A percentile compares a stretch with the other conserved stretches of the same genome.
phyloP scores from a whole-genome alignment of 2,797 vertebrate genomes.

The Huso huso region DNA sequence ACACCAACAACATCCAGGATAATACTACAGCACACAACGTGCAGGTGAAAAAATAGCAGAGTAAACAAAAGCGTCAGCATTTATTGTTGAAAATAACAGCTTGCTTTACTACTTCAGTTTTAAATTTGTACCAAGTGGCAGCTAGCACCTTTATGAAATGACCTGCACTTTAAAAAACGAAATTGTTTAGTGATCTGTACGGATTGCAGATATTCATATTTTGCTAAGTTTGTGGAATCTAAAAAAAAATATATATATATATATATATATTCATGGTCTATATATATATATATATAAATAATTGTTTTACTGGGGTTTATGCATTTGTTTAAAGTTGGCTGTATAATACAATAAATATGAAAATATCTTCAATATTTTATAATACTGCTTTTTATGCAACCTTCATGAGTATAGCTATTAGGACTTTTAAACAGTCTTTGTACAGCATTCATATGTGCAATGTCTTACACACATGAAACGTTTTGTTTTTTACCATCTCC shows the following conservation, averaged over 20 bases:
- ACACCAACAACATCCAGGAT: too few relatives aligned
- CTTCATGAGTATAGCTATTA: slow-evolving; percentile 30
- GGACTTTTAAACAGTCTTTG: slow-evolving; percentile 31
- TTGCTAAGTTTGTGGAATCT: slow-evolving; percentile 47
- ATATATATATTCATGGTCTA: slow-evolving; percentile 36
- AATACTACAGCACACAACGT: too few relatives aligned
- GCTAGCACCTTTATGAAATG: slow-evolving; percentile 39
- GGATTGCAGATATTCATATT: slow-evolving; percentile 49
- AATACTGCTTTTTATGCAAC: slow-evolving; percentile 35
- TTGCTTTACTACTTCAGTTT: too few relatives aligned
- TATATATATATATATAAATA: slow-evolving; percentile 39
- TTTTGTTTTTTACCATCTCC: slow-evolving; percentile 25
- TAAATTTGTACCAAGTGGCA: slow-evolving; percentile 30
- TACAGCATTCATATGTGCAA: slow-evolving; percentile 47
- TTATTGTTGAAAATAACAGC: too few relatives aligned
- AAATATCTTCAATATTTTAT: slow-evolving; percentile 49
- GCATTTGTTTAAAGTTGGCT: slow-evolving; percentile 27
- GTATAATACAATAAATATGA: slow-evolving; percentile 28
- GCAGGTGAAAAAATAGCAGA: too few relatives aligned
- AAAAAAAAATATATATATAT: slow-evolving; percentile 40
- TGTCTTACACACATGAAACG: slow-evolving; percentile 34
- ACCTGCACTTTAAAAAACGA: slow-evolving; percentile 75
- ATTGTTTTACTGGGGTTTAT: slow-evolving; percentile 22
- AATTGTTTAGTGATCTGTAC: not conserved
- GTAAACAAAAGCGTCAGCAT: too few relatives aligned